Base-by-base conservation (phyloP, 2,888 invertebrate species). In the Acronicta aceris region DNA sequence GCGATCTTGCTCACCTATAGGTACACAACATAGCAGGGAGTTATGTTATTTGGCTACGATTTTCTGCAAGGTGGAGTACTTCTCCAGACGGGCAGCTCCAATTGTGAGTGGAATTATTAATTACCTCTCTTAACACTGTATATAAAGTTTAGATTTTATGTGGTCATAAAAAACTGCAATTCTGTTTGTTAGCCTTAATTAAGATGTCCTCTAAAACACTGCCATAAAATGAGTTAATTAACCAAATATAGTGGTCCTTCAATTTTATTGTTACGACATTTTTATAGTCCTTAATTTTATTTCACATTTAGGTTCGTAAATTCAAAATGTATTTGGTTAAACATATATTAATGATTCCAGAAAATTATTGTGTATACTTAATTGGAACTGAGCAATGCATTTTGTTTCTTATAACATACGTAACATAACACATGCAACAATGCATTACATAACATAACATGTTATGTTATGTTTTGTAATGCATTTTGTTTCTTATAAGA, bases 251-350 rank as follows among this genome's bases (percentile, higher is more conserved):
- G 6, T 48, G 51, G 16, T 41, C 21, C 21, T 17, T 4, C 5
- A n/a, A 46, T 10, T 53, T 60, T 38, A 50, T 60, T 49, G n/a
- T 53, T 36, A 53, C 13, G 41, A 48, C 36, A 7, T 36, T 65
- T 66, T 60, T 53, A 65, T 6, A 0, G 16, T 30, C 16, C 16
- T n/a, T 53, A 50, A 65, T 60, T 59, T 53, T 41, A 52, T 41
- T 47, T 47, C 10, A 2, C 7, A 60, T 41, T 30, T 6, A 16
- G 2, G 15, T 15, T 16, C n/a, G 27, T 10, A 2, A 27, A 25
- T 30, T 1, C 53, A 16, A 38, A 9, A 25, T 25, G 13, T 46
- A 13, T 25, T 46, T 27, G 8, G 25, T 8, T 13, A 15, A 46
- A 27, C n/a, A 46, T 27, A 46, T 12, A 33, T 33, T 12, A 2